Percentiles rank a stretch among this genome's conserved stretches.
These are phyloP conservation scores for Lutjanus campechanus DNA, from an alignment of 2,797 vertebrate genomes.

Conservation along the genomic window DNA sequence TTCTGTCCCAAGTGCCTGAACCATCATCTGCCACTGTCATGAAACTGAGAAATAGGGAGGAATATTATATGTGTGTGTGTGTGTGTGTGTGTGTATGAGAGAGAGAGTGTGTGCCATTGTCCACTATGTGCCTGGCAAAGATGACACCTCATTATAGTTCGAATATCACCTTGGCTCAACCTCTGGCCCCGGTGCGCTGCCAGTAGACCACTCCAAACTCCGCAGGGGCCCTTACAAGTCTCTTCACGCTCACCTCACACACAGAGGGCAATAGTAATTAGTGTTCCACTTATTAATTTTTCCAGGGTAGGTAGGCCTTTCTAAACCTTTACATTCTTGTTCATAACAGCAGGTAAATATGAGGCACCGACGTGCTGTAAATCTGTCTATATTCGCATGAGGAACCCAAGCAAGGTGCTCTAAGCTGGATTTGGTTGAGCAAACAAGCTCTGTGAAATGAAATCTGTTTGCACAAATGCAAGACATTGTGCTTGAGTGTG, in stretches of 20 bases:
- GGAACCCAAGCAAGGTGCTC: slow-evolving; percentile 29
- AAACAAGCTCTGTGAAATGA: slow-evolving; percentile 65
- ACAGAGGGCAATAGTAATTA: slow-evolving; percentile 12
- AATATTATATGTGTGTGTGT: slow-evolving; percentile 7
- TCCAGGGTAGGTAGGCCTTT: slow-evolving; percentile 11
- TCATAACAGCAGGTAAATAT: slow-evolving; percentile 41
- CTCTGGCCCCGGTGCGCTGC: slow-evolving; percentile 27
- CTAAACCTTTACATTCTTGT: slow-evolving; percentile 8
- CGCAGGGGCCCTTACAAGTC: background rate
- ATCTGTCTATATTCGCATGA: slow-evolving; percentile 36
- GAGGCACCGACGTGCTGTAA: slow-evolving; percentile 13
- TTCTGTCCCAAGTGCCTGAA: slow-evolving; percentile 11
- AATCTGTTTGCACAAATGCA: slow-evolving; percentile 65
- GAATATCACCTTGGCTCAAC: slow-evolving; percentile 51
- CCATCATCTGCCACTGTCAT: slow-evolving; percentile 35
- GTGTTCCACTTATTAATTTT: slow-evolving; percentile 10
- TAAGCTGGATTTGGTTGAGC: slow-evolving; percentile 61
- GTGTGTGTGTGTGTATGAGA: slow-evolving; percentile 2
- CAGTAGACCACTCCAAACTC: slow-evolving; percentile 30
- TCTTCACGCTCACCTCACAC: slow-evolving; percentile 19
- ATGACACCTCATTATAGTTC: slow-evolving; percentile 66
- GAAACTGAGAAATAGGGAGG: slow-evolving; percentile 45
- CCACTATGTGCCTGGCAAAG: slow-evolving; percentile 13
- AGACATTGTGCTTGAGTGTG: slow-evolving; percentile 58
- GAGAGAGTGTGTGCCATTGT: background rate